Percentiles rank a stretch among this genome's conserved stretches.
Conservation (phyloP, 2,888 invertebrate species). For the Salticus scenicus region DNA sequence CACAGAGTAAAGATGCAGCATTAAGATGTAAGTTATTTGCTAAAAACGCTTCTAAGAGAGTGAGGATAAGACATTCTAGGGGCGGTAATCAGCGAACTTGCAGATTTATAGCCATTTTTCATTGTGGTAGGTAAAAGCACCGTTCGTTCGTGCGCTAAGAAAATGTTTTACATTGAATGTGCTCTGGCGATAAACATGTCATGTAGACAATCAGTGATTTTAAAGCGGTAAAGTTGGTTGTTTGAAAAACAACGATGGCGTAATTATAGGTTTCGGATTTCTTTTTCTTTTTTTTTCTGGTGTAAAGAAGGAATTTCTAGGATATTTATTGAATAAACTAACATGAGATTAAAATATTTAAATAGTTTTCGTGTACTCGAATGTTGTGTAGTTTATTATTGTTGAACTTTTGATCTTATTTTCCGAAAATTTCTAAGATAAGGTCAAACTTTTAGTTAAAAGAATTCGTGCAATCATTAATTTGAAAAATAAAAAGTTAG, state of each 20-base stretch:
- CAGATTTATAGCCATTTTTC: background rate
- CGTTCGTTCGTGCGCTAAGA: background rate
- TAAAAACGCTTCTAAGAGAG: conserved; percentile 7
- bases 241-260: background rate
- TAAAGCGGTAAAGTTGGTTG: background rate
- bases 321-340: no score
- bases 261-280: background rate
- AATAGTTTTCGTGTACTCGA: no score
- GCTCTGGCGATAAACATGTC: background rate
- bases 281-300: no score
- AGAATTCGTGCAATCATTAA: no score
- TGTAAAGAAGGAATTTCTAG: no score
- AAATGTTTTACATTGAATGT: background rate
- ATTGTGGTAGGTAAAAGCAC: background rate
- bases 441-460: no score
- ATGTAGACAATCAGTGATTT: background rate
- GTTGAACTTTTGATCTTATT: no score
- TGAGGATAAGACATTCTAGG: conserved; percentile 22
- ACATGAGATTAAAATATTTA: no score
- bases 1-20: conserved; percentile 29
- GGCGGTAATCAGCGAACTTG: conserved; percentile 31
- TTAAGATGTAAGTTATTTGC: conserved; percentile 52
- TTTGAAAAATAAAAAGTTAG: no score
- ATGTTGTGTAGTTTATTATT: no score
- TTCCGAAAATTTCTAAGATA: no score